These are phyloP conservation scores for Atopsyche davidsoni DNA, from an alignment of 1,140 invertebrate genomes.

Conservation along the genomic window DNA sequence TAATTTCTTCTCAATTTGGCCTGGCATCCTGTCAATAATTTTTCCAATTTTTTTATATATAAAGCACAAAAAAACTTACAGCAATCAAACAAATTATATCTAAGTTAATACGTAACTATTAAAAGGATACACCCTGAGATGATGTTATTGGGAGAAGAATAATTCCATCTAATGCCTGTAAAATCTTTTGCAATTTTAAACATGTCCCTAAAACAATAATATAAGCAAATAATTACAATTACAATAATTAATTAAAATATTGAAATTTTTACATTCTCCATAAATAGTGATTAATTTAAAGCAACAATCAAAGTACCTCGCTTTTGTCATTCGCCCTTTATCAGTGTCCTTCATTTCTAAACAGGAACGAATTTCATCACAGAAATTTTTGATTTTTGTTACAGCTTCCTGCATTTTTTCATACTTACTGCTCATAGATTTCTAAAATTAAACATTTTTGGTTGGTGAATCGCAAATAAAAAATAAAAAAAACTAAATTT, in stretches of 20 bases:
- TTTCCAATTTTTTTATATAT: not conserved
- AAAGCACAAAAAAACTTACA: not conserved
- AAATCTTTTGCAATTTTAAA: constrained; percentile 39
- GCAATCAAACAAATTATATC: not conserved
- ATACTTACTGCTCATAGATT: constrained; percentile 34
- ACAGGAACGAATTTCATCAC: constrained; percentile 30
- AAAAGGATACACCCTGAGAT: constrained; percentile 48
- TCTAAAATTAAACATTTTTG: constrained; percentile 29
- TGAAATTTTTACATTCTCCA: too few relatives aligned
- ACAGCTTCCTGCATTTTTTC: constrained; percentile 31
- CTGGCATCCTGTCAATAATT: not conserved
- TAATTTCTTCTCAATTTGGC: too few relatives aligned
- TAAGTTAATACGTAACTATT: constrained; percentile 2
- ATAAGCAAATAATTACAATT: constrained; percentile 7
- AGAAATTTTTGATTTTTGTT: constrained; percentile 35
- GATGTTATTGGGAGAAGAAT: constrained; percentile 35
- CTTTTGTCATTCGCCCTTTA: constrained; percentile 37
- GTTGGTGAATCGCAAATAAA: not conserved
- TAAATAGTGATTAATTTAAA: constrained; percentile 8
- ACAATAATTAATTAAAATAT: constrained; percentile 1
- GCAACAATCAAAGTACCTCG: constrained; percentile 35
- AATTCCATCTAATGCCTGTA: constrained; percentile 39
- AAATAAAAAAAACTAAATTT: constrained; percentile 5
- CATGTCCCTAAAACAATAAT: constrained; percentile 35
- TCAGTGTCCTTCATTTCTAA: constrained; percentile 40